These are phyloP conservation scores for Erebia epiphron DNA, from an alignment of 2,888 invertebrate genomes.

Conservation along the genomic window DNA sequence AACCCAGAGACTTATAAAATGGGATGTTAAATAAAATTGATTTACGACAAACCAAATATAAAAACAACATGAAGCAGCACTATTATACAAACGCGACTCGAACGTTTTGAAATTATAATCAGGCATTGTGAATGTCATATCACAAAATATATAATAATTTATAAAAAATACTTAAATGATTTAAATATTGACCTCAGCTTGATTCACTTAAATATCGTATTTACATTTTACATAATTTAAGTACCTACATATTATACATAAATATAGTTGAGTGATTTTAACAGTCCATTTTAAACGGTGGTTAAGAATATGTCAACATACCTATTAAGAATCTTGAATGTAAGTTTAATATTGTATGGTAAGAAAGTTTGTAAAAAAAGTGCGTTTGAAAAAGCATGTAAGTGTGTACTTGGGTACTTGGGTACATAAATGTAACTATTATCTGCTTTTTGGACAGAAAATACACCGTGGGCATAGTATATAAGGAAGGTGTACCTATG, in stretches of 20 bases:
- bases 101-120: conserved; percentile 27
- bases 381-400: too few species aligned
- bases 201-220: conserved; percentile 16
- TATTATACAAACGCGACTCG: conserved; percentile 19
- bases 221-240: neutral
- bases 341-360: too few species aligned
- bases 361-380: too few species aligned
- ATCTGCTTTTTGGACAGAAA: too few species aligned
- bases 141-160: conserved; percentile 19
- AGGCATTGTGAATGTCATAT: conserved; percentile 27
- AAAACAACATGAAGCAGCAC: conserved; percentile 24
- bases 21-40: conserved; percentile 20
- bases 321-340: too few species aligned
- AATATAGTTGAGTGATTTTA: too few species aligned
- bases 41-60: conserved; percentile 22
- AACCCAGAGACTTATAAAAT: conserved; percentile 15
- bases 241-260: conserved; percentile 32
- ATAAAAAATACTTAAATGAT: conserved; percentile 20
- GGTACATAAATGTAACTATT: too few species aligned
- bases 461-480: too few species aligned
- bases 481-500: too few species aligned
- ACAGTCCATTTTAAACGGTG: too few species aligned
- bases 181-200: conserved; percentile 24
- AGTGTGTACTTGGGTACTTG: too few species aligned
- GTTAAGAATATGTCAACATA: too few species aligned